Conservation (phyloP, 2,113 vertebrate species). For the Semnopithecus entellus region DNA sequence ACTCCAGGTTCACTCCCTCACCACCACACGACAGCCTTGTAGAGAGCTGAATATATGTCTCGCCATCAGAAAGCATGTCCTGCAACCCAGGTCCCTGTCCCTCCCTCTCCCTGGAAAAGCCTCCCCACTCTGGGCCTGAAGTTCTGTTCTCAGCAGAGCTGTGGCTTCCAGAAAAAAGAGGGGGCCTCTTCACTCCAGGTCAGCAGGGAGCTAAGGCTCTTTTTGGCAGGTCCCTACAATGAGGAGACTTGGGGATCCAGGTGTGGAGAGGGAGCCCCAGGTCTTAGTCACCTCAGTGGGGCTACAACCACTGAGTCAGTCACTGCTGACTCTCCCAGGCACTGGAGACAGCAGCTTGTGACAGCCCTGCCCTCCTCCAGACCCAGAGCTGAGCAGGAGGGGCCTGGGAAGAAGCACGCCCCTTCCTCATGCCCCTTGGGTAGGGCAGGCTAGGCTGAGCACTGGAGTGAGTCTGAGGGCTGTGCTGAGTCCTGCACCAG, state of each 20-base stretch:
- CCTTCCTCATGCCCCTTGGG: not conserved
- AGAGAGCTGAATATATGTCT: no score
- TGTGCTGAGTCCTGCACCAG: not conserved
- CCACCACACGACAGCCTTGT: fast-evolving
- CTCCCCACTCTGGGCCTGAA: no score
- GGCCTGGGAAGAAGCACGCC: not conserved
- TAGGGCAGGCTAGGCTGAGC: not conserved
- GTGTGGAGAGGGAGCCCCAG: not conserved
- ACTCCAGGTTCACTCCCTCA: not conserved
- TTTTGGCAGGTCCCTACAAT: not conserved
- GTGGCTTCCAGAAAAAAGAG: not conserved
- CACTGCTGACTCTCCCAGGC: not conserved
- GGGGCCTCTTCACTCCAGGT: not conserved
- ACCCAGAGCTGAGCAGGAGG: not conserved
- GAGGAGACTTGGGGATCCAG: not conserved
- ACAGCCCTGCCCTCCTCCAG: not conserved
- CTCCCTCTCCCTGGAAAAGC: not conserved
- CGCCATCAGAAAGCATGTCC: not conserved
- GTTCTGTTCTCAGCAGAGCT: not conserved
- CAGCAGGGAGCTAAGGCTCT: not conserved
- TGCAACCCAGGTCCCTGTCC: not conserved
- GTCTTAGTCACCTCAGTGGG: not conserved
- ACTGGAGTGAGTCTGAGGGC: not conserved
- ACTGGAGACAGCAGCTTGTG: not conserved
- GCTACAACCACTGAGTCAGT: not conserved